Base-by-base conservation (phyloP, 2,113 vertebrate genomes). In the Chloropsis hardwickii region DNA sequence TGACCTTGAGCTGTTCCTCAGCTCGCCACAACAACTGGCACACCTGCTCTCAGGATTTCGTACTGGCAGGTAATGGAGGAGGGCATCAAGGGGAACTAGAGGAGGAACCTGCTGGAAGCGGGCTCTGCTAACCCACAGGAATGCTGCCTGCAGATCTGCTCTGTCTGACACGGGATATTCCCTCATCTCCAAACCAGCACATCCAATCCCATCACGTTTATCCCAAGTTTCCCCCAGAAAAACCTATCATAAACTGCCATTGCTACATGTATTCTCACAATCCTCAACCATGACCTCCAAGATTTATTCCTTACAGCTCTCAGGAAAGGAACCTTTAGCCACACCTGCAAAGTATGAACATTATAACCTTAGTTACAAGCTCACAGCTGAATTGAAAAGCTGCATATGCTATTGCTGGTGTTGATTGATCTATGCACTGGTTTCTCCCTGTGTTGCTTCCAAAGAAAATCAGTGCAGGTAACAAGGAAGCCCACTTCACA, bases 341-440 rank as follows among this genome's bases (percentile, higher is more conserved):
- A 74, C 58, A 56, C 35, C 47, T n/a, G 71, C 51, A 39, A 89
- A 91, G 39, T 42, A 95, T 13, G 24, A 81, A 50, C 54, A 76
- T 44, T 42, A 81, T 13, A 33, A 37, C 50, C 35, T 87, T 21
- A 44, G 12, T 56, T 86, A 76, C 12, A 60, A 42, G 39, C 69
- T 69, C 70, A 89, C 31, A 81, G 81, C 66, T 87, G 39, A 87
- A 90, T 57, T 70, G 58, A 73, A 85, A 92, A 95, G 84, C 81
- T 90, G 74, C 42, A 53, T 37, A 53, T 44, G 61, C 81, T 78
- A 22, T 78, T 74, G 73, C 81, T 95, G 69, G 89, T 95, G 72
- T 81, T 77, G 69, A 77, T 3, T 78, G 5, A 64, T 58, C 48
- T 62, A 77, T 17, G 45, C 45, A 85, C 81, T 35, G 23, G 25